Percentiles rank a stretch among this genome's conserved stretches.
Conservation (phyloP, 2,113 vertebrate genomes). For the Bathybates hornii region DNA sequence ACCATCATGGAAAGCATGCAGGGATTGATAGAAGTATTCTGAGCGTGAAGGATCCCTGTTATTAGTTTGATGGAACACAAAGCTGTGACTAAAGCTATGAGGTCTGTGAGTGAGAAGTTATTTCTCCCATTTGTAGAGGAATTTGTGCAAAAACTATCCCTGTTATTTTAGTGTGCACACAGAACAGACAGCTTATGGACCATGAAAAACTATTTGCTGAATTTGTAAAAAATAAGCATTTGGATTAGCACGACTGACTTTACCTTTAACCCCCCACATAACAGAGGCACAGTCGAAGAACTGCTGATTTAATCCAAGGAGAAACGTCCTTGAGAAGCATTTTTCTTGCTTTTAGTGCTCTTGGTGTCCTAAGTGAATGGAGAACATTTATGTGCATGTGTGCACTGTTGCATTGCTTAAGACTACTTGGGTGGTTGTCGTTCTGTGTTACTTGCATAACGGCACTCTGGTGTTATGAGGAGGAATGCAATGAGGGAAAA, state of each 20-base stretch:
- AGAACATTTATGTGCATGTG: neutral
- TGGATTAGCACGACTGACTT: neutral
- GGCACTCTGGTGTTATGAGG: neutral
- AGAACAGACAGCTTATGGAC: neutral
- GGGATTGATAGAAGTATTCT: neutral
- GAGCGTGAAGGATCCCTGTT: neutral
- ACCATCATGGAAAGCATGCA: neutral
- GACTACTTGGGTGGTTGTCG: neutral
- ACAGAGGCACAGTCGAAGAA: neutral
- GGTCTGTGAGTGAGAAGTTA: neutral
- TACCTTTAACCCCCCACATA: neutral
- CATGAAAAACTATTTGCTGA: neutral
- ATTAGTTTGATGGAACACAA: neutral
- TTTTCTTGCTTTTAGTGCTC: neutral
- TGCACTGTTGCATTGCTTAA: neutral
- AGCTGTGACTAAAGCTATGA: neutral
- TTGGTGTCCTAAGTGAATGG: neutral
- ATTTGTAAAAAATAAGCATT: neutral
- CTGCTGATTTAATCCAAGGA: conserved; percentile 16
- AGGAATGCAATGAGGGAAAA: neutral
- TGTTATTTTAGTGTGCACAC: neutral
- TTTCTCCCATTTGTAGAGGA: neutral
- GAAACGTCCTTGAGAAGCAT: neutral
- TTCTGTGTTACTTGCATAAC: neutral
- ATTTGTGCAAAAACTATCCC: neutral